phyloP scores from a whole-genome alignment of 2,888 invertebrate genomes.

The Sphinx pinastri region DNA sequence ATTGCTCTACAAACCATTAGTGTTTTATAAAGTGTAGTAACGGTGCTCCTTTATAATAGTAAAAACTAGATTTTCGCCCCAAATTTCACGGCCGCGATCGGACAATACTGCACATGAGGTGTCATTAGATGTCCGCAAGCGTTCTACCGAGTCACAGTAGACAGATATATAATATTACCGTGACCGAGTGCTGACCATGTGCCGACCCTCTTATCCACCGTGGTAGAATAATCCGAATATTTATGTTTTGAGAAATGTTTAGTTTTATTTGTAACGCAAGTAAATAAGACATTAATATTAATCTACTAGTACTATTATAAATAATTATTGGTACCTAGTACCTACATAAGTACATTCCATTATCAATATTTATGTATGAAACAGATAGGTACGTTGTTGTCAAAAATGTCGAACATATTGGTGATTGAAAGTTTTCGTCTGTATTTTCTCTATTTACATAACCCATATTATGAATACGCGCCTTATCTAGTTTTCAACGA shows the following conservation, averaged over 20 bases:
- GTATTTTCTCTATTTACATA: neutral
- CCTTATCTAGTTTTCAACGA: neutral
- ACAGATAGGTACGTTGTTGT: too few species aligned
- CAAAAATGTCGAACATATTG: too few species aligned
- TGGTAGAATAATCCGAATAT: slow-evolving; percentile 30
- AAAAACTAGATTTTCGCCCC: slow-evolving; percentile 55
- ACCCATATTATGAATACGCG: neutral
- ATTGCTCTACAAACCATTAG: slow-evolving; percentile 9
- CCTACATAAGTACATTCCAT: too few species aligned
- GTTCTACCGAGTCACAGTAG: too few species aligned
- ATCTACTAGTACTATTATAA: too few species aligned
- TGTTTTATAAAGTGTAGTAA: slow-evolving; percentile 10
- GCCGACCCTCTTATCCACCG: slow-evolving; percentile 45
- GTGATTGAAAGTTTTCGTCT: too few species aligned
- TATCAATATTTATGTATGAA: too few species aligned
- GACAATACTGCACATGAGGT: slow-evolving; percentile 31
- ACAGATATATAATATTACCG: too few species aligned
- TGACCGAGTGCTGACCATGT: too few species aligned
- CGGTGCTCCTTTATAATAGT: slow-evolving; percentile 11
- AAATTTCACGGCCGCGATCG: slow-evolving; percentile 65
- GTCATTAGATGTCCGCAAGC: neutral
- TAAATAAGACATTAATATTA: neutral
- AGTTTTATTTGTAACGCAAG: neutral
- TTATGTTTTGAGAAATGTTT: neutral
- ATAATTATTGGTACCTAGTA: too few species aligned